Conservation (phyloP, 1,140 invertebrate genomes). For the Micrasema minimum region DNA sequence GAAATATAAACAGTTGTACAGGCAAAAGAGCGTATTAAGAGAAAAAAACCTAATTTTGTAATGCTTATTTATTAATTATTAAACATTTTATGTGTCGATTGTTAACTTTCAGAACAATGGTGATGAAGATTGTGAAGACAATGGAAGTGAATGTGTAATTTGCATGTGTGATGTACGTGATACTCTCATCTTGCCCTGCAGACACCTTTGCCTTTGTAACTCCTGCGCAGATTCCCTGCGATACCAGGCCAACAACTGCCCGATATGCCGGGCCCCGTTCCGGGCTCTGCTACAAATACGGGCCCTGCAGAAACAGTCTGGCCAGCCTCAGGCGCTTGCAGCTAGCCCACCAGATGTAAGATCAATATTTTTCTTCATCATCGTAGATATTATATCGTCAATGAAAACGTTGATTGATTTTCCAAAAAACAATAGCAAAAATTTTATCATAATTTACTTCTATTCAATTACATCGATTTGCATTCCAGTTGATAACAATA, state of each 20-base stretch:
- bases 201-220: constrained; percentile 97
- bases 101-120: constrained; percentile 68
- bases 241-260: constrained; percentile 98
- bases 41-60: too few species aligned
- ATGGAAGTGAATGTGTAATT: constrained; percentile 98
- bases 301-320: constrained; percentile 86
- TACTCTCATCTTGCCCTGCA: constrained; percentile 96
- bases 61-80: too few species aligned
- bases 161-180: constrained; percentile 98
- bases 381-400: too few species aligned
- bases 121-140: constrained; percentile 95
- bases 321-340: constrained; percentile 57
- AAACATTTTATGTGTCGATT: too few species aligned
- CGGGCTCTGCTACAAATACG: constrained; percentile 95
- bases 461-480: too few species aligned
- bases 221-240: constrained; percentile 95
- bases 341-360: constrained; percentile 68
- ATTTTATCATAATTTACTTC: too few species aligned
- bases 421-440: too few species aligned
- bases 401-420: too few species aligned
- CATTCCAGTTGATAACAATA: too few species aligned
- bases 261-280: constrained; percentile 97
- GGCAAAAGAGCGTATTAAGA: too few species aligned
- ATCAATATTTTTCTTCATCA: constrained; percentile 1
- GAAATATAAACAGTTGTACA: too few species aligned